Evolutionary conservation across 2,888 invertebrate genomes (phyloP).

Genomic region (Lepas anatifera): DNA sequence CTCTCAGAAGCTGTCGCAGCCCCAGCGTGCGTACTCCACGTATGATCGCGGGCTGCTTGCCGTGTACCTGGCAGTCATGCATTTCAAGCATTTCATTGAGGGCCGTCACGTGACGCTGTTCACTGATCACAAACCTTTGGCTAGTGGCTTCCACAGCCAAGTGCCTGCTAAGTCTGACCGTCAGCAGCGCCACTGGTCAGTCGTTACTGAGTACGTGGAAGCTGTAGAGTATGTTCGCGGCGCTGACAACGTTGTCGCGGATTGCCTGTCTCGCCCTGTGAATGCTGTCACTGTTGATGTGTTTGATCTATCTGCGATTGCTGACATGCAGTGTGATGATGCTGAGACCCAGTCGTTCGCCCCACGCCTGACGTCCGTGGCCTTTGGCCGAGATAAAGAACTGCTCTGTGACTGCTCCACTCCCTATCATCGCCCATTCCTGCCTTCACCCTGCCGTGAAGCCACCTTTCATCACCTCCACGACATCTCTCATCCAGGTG

Average conservation of each 20-base stretch:
- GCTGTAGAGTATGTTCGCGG: background rate
- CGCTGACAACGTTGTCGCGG: background rate
- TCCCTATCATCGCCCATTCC: background rate
- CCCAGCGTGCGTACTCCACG: slow-evolving; percentile 17
- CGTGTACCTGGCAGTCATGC: slow-evolving; percentile 9
- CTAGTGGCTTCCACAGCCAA: slow-evolving; percentile 12
- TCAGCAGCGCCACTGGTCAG: slow-evolving; percentile 12
- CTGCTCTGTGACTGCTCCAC: background rate
- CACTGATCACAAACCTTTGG: slow-evolving; percentile 16
- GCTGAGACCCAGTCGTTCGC: background rate
- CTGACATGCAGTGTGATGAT: background rate
- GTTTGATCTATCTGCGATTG: background rate
- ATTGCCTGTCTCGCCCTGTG: background rate
- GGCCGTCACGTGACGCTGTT: background rate
- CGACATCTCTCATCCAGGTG: background rate
- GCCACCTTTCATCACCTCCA: background rate
- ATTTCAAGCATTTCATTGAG: slow-evolving; percentile 31
- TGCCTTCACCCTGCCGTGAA: background rate
- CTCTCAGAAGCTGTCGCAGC: slow-evolving; percentile 12
- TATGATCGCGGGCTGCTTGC: slow-evolving; percentile 29
- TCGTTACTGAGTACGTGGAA: background rate
- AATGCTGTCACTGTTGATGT: background rate
- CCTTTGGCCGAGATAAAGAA: background rate
- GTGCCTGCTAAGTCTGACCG: slow-evolving; percentile 8
- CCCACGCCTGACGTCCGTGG: background rate